phyloP scores from a whole-genome alignment of 1,140 invertebrate species.

The Drosophila simulans region DNA sequence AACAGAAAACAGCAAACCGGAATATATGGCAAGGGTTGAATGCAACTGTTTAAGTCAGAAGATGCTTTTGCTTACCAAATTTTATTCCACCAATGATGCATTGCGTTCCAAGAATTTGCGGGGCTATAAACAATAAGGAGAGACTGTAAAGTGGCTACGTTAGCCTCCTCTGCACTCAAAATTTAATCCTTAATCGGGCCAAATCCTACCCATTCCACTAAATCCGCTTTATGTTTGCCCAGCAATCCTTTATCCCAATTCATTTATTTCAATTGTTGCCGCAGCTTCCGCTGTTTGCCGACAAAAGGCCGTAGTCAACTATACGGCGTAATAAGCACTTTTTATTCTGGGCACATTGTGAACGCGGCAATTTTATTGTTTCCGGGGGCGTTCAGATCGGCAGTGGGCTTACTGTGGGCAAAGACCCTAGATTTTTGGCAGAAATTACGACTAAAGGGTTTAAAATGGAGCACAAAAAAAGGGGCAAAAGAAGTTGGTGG shows the following conservation, averaged over 20 bases:
- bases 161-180: conserved; percentile 12
- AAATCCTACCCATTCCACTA: conserved; percentile 24
- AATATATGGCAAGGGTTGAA: not conserved
- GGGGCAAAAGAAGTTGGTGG: too few species aligned
- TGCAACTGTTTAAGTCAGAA: conserved; percentile 11
- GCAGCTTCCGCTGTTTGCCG: conserved; percentile 32
- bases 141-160: conserved; percentile 16
- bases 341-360: conserved; percentile 72
- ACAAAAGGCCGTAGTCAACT: conserved; percentile 52
- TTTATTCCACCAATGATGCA: conserved; percentile 55
- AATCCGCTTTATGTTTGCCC: conserved; percentile 66
- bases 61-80: conserved; percentile 27
- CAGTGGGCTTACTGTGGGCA: conserved; percentile 35
- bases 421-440: not conserved
- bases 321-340: conserved; percentile 75
- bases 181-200: conserved; percentile 21
- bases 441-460: not conserved
- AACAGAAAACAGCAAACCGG: conserved; percentile 7
- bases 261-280: conserved; percentile 82
- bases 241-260: conserved; percentile 74
- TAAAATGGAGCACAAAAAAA: not conserved
- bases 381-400: conserved; percentile 53
- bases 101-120: conserved; percentile 17
- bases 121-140: conserved; percentile 33
- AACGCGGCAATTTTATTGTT: conserved; percentile 72